These are phyloP conservation scores for Pelochelys cantorii DNA, from an alignment of 2,797 vertebrate genomes.

Conservation along the genomic window DNA sequence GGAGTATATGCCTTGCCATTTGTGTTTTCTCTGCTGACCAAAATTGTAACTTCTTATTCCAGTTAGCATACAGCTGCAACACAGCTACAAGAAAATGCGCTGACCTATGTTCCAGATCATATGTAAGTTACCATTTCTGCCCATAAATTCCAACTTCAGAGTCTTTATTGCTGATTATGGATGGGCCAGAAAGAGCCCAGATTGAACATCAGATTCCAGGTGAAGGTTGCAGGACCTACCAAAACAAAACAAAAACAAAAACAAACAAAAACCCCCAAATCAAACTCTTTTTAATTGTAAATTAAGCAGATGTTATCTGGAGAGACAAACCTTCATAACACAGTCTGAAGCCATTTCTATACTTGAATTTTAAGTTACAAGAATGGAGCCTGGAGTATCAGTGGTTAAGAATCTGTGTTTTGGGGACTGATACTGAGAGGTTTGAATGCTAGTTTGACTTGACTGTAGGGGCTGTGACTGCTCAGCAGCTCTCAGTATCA, in stretches of 20 bases:
- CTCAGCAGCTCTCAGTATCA: not conserved
- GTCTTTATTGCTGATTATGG: not conserved
- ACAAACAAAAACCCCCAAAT: not conserved
- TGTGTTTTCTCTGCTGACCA: not conserved
- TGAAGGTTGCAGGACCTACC: constrained; percentile 12
- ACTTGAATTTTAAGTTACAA: not conserved
- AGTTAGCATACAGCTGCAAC: accelerated
- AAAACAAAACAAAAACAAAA: not conserved
- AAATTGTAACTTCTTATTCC: not conserved
- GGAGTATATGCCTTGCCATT: accelerated
- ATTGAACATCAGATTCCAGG: not conserved
- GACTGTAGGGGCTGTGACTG: not conserved
- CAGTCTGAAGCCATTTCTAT: accelerated
- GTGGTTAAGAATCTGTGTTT: not conserved
- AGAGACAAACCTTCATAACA: not conserved
- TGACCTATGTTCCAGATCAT: not conserved
- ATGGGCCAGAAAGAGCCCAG: accelerated
- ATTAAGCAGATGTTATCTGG: not conserved
- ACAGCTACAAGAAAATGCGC: not conserved
- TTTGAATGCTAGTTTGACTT: not conserved
- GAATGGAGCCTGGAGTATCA: not conserved
- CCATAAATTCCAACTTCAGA: not conserved
- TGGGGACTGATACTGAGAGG: not conserved
- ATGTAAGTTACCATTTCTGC: not conserved
- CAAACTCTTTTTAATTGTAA: not conserved